Conservation (phyloP, 2,888 invertebrate species). For the Macrosiphum euphorbiae region DNA sequence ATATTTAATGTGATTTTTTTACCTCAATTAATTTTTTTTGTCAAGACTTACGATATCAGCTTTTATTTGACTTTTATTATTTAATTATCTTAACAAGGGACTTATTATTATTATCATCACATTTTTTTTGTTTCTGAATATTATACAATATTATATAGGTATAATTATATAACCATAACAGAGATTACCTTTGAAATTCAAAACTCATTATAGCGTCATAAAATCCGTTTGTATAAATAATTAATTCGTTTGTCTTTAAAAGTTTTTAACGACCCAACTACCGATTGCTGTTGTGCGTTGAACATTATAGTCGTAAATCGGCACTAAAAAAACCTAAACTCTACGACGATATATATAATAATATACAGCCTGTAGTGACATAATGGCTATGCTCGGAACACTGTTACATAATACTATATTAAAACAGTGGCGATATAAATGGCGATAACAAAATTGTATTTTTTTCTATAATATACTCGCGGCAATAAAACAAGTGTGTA, state of each 20-base stretch:
- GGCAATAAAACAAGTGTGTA: neutral
- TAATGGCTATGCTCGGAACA: neutral
- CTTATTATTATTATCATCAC: neutral
- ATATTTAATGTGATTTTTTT: neutral
- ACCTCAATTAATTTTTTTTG: neutral
- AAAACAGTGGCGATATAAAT: neutral
- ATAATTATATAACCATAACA: neutral
- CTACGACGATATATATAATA: neutral
- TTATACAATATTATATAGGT: neutral
- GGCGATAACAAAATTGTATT: neutral
- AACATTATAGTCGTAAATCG: neutral
- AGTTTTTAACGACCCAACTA: neutral
- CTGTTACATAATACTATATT: constrained; percentile 7
- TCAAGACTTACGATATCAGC: neutral
- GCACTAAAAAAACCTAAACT: neutral
- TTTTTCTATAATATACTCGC: neutral
- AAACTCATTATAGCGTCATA: neutral
- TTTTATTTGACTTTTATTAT: neutral
- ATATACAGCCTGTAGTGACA: neutral
- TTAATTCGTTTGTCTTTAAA: neutral
- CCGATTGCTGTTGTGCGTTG: neutral
- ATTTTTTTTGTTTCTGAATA: neutral
- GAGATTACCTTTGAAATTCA: neutral
- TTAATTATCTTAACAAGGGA: neutral
- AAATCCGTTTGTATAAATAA: neutral